Evolutionary conservation across 2,888 invertebrate species (phyloP), one percentile per base, ranked within the genome.

Genomic region (Napeogenes sylphis): DNA sequence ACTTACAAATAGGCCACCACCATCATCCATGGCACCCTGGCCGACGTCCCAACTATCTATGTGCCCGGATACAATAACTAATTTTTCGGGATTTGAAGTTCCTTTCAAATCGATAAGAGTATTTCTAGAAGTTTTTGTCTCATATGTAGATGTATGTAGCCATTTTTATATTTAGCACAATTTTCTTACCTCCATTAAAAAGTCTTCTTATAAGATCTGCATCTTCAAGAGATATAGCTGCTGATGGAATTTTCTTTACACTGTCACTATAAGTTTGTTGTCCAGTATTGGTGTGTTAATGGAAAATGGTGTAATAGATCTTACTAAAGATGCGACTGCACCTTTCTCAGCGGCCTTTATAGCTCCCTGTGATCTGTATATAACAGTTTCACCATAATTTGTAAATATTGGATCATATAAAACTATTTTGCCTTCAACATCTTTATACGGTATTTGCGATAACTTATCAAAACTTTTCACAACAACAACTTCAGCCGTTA

Each of bases 11-110:
- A 94, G 93, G 45, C 96, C 96, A 56, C 95, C 95, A 35, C 94
- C 96, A 72, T 97, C 96, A 77, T 97, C 96, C 95, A 97, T 95
- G 0, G 96, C 96, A 14, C 96, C 97, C 72, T 94, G 92, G 3
- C 96, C 96, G 14, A 96, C 95, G 81, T 97, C 96, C 96, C 96
- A 97, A 76, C 95, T 95, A 76, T 97, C 97, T 51, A 97, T 90
- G 77, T 97, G 96, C 5, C 96, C 97, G 4, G 96, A 95, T 47
- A 96, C 92, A 5, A 97, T 88, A 0, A 96, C 96, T 0, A 93
- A 84, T 72, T 86, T 84, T 32, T 90, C 83, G 30, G 84, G 82
- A 47, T 79, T 21, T 6, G 74, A 70, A 10, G 75, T 78, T 0
- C 95, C 95, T 73, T 79, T 84, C 13, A 95, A 86, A 82, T 96